Percentiles rank a stretch among this genome's conserved stretches.
Evolutionary conservation across 1,140 invertebrate genomes (phyloP).

Genomic region (Drosophila watanabei): DNA sequence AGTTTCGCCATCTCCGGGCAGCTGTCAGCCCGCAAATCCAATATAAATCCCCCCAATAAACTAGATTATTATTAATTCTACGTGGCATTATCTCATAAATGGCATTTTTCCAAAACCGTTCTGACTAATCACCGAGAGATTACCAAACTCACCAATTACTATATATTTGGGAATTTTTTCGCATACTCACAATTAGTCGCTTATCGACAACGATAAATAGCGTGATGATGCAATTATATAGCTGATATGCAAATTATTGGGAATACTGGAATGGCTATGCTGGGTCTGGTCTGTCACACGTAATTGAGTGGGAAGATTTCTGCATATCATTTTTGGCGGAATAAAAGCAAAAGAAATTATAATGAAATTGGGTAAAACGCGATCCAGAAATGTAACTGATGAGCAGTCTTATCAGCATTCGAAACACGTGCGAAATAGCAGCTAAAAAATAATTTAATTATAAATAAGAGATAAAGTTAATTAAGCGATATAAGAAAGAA

Average conservation of each 20-base stretch:
- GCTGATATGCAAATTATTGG: conserved; percentile 20
- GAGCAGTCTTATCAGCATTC: neutral
- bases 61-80: conserved; percentile 67
- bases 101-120: conserved; percentile 21
- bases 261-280: neutral
- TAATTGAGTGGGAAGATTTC: conserved; percentile 8
- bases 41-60: conserved; percentile 66
- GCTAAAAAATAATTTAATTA: neutral
- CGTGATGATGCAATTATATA: conserved; percentile 13
- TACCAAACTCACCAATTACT: conserved; percentile 13
- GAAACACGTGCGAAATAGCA: neutral
- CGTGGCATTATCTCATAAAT: conserved; percentile 58
- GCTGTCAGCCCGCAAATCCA: conserved; percentile 59
- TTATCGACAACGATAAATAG: conserved; percentile 19
- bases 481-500: no score
- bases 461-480: neutral
- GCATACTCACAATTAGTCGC: conserved; percentile 38
- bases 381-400: neutral
- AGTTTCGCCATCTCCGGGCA: conserved; percentile 51
- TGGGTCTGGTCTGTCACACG: neutral
- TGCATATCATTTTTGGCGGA: neutral
- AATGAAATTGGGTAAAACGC: neutral
- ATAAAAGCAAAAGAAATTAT: neutral
- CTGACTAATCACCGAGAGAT: conserved; percentile 24
- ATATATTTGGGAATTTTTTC: conserved; percentile 6